These are phyloP conservation scores for Parnassius smintheus DNA, from an alignment of 2,888 invertebrate species.

Conservation along the genomic window DNA sequence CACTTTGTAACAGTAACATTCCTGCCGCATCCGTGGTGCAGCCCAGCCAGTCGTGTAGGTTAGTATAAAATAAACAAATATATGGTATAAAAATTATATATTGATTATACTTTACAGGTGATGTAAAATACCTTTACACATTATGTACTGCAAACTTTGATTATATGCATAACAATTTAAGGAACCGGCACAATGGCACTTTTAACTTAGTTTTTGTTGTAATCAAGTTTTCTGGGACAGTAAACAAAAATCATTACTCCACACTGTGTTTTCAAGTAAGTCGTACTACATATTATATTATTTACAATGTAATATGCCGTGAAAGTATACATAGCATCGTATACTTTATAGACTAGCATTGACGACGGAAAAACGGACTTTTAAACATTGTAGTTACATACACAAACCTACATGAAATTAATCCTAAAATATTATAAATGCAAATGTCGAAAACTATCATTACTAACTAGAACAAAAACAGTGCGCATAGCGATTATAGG, in stretches of 20 bases:
- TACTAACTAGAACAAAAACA: constrained; percentile 39
- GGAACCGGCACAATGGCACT: constrained; percentile 71
- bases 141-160: constrained; percentile 29
- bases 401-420: constrained; percentile 29
- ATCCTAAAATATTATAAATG: constrained; percentile 47
- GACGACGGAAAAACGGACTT: constrained; percentile 37
- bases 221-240: constrained; percentile 28
- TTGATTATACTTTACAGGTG: constrained; percentile 59
- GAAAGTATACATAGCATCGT: constrained; percentile 32
- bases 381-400: constrained; percentile 25
- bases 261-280: constrained; percentile 27
- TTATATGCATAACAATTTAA: constrained; percentile 39
- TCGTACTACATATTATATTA: constrained; percentile 26
- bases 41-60: too few relatives aligned
- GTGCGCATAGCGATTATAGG: constrained; percentile 40
- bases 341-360: constrained; percentile 37
- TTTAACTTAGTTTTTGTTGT: constrained; percentile 32
- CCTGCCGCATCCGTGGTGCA: too few relatives aligned
- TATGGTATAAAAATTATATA: constrained; percentile 64
- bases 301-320: constrained; percentile 34
- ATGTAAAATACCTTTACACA: constrained; percentile 40
- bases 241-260: constrained; percentile 17
- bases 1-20: too few relatives aligned
- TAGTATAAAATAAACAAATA: constrained; percentile 32
- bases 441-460: constrained; percentile 41